Evolutionary conservation across 1,140 invertebrate species (phyloP), one percentile per base, ranked within the genome.

Genomic region (Tribolium castaneum): DNA sequence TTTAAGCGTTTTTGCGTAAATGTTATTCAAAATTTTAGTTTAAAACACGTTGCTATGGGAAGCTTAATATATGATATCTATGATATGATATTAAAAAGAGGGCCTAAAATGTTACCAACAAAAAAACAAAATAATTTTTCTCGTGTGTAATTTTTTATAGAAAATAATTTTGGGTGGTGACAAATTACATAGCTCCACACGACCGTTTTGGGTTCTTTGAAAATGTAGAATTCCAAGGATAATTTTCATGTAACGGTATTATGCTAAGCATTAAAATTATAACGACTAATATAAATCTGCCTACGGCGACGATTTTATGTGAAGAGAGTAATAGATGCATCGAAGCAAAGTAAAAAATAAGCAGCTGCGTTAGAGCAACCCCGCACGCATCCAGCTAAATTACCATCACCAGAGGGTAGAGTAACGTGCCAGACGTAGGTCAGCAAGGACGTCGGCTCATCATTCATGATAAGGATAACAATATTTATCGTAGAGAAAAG

Each of bases 231-330:
- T 35, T 66, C 59, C 59, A 45, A 10, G n/a, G 59, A 35, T 66
- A 35, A 14, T 66, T 66, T 14, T 35, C 59, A 6, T 12, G 30
- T 35, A 66, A 35, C 25, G n/a, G 30, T 34, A 35, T 66, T 35
- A 66, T 22, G 14, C 34, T 66, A 34, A 66, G 34, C 59, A 66
- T 35, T 12, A 66, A 66, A 66, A 66, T 66, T 66, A 66, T 66
- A 66, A 66, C 59, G 59, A 66, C 59, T 66, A 66, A 66, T 66
- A 66, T 66, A 66, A 66, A 66, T 66, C 59, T 66, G 59, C 59
- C 59, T 35, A 12, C 4, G 59, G 59, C 59, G n/a, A 12, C 30
- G 59, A 66, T 66, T 59, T 59, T 30, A 66, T 66, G 59, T 66
- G 59, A 66, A 66, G 59, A 66, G 59, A 66, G 59, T 66, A 66